A percentile compares a stretch with the other conserved stretches of the same genome.
Evolutionary conservation across 2,888 invertebrate genomes (phyloP).

Genomic region (Bhutanitis thaidina): DNA sequence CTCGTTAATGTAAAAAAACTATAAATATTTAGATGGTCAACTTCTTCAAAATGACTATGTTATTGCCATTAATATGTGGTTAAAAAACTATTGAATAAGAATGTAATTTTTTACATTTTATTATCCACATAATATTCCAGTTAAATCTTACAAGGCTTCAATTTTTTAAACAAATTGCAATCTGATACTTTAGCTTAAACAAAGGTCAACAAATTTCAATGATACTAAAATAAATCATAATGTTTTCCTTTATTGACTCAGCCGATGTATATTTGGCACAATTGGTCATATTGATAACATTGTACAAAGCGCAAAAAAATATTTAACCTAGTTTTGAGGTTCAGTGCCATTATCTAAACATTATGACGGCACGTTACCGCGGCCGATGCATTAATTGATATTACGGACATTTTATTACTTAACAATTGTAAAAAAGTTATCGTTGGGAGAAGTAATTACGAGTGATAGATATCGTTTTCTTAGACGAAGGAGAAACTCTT

Average conservation of each 20-base stretch:
- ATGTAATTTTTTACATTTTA: not conserved
- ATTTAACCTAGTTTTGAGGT: not conserved
- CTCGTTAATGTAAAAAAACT: no score
- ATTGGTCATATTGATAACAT: not conserved
- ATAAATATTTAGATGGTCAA: no score
- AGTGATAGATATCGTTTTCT: constrained; percentile 1
- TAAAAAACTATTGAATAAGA: no score
- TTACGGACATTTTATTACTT: constrained; percentile 4
- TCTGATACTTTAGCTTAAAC: not conserved
- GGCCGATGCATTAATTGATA: not conserved
- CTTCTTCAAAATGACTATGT: no score
- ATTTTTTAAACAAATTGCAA: not conserved
- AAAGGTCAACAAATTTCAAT: not conserved
- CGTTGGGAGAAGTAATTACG: not conserved
- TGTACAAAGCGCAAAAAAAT: not conserved
- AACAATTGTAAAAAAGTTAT: not conserved
- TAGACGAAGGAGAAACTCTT: not conserved
- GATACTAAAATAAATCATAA: no score
- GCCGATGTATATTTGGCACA: not conserved
- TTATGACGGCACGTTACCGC: not conserved
- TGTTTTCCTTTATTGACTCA: not conserved
- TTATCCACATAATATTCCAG: not conserved
- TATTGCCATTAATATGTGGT: no score
- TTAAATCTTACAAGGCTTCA: no score
- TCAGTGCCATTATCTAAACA: not conserved